phyloP scores from a whole-genome alignment of 1,140 invertebrate species.

The Lepidurus packardi region DNA sequence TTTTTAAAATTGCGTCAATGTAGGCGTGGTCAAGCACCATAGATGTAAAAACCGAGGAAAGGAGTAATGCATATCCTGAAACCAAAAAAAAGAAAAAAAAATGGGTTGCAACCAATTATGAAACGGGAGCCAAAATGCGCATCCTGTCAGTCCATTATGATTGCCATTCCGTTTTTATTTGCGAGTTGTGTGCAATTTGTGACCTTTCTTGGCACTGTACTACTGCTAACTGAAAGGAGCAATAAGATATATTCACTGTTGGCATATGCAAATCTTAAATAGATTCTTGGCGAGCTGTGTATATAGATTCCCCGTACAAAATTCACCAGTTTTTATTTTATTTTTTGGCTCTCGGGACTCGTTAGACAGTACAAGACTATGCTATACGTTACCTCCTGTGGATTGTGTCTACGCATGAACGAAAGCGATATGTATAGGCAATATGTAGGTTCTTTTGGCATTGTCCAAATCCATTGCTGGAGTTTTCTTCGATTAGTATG shows the following conservation, averaged over 20 bases:
- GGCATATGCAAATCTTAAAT: neutral
- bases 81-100: neutral
- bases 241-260: neutral
- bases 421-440: conserved; percentile 1
- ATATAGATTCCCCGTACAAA: neutral
- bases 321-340: too few species aligned
- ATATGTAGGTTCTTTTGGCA: neutral
- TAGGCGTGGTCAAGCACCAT: neutral
- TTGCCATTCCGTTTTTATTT: neutral
- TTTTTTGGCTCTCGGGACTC: neutral
- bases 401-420: neutral
- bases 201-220: neutral
- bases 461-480: conserved; percentile 17
- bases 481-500: conserved; percentile 22
- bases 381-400: conserved; percentile 2
- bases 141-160: neutral
- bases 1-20: neutral
- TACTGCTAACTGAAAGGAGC: too few species aligned
- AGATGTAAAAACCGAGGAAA: neutral
- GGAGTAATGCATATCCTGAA: neutral
- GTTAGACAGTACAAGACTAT: neutral
- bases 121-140: conserved; percentile 9
- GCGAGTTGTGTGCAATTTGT: neutral
- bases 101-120: conserved; percentile 13
- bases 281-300: neutral